Percentiles rank a stretch among this genome's conserved stretches.
These are phyloP conservation scores for Drosophila ercepeae DNA, from an alignment of 1,140 invertebrate species.

Conservation along the genomic window DNA sequence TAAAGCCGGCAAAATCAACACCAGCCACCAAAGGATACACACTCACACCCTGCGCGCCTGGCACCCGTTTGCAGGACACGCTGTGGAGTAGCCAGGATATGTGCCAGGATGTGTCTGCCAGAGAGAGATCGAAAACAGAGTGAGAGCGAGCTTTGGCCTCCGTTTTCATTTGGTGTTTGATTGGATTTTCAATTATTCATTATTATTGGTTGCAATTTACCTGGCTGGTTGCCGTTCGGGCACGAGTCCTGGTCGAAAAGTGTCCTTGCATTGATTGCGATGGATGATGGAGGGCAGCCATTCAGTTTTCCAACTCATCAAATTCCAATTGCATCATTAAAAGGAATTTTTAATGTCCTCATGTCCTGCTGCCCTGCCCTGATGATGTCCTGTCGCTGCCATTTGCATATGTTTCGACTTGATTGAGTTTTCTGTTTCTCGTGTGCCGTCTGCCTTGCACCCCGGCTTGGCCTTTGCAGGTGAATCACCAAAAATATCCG, in stretches of 20 bases:
- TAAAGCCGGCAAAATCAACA: slow-evolving; percentile 80
- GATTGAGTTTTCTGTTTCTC: slow-evolving; percentile 13
- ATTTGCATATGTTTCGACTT: slow-evolving; percentile 20
- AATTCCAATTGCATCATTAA: slow-evolving; percentile 83
- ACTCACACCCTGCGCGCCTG: slow-evolving; percentile 21
- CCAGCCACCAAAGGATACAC: slow-evolving; percentile 48
- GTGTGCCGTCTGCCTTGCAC: not conserved
- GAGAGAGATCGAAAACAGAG: slow-evolving; percentile 4
- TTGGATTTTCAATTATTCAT: slow-evolving; percentile 84
- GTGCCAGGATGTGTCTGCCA: slow-evolving; percentile 31
- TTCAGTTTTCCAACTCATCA: slow-evolving; percentile 80
- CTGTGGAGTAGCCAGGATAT: slow-evolving; percentile 20
- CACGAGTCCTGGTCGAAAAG: slow-evolving; percentile 14
- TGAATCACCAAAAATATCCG: no score
- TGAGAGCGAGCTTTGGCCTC: slow-evolving; percentile 34
- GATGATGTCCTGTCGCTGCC: not conserved
- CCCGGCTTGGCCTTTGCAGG: no score
- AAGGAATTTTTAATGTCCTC: slow-evolving; percentile 75
- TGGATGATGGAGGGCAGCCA: slow-evolving; percentile 45
- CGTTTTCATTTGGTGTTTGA: slow-evolving; percentile 83
- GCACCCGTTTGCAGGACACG: not conserved
- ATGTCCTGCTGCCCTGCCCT: not conserved
- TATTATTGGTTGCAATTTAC: slow-evolving; percentile 84
- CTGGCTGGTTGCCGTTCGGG: slow-evolving; percentile 20
- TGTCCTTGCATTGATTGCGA: slow-evolving; percentile 75